Evolutionary conservation across 2,888 invertebrate genomes (phyloP).

Genomic region (Listrodromus nycthemerus): DNA sequence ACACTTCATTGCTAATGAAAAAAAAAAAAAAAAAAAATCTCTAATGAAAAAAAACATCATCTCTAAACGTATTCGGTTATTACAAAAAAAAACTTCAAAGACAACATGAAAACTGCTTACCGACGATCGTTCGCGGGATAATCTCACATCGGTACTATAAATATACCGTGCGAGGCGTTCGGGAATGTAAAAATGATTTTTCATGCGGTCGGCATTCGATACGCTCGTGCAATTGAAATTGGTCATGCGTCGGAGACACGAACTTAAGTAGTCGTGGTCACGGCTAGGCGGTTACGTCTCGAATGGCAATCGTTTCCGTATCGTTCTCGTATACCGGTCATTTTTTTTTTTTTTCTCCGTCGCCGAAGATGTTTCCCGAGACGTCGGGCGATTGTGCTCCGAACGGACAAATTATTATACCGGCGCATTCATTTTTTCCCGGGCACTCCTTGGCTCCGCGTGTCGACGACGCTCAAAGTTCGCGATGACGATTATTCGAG

Average conservation of each 20-base stretch:
- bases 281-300: conserved; percentile 38
- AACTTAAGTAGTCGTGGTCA: conserved; percentile 11
- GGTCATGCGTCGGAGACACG: conserved; percentile 40
- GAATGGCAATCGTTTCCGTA: conserved; percentile 57
- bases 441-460: neutral
- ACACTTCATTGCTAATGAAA: neutral
- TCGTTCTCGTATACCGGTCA: conserved; percentile 34
- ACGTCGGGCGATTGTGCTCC: conserved; percentile 30
- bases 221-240: conserved; percentile 61
- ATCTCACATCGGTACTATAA: conserved; percentile 37
- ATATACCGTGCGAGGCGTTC: conserved; percentile 25
- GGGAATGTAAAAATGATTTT: conserved; percentile 60
- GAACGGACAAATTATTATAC: conserved; percentile 50
- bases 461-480: conserved; percentile 57
- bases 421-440: conserved; percentile 5
- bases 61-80: too few relatives aligned
- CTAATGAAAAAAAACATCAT: too few relatives aligned
- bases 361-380: conserved; percentile 1
- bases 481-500: conserved; percentile 59
- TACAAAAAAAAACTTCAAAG: too few relatives aligned
- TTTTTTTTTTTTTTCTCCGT: neutral
- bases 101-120: conserved; percentile 5
- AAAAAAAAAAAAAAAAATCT: too few relatives aligned
- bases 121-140: conserved; percentile 18
- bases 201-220: conserved; percentile 55